Evolutionary conservation across 1,140 invertebrate genomes (phyloP).

Genomic region (Danaus plexippus): DNA sequence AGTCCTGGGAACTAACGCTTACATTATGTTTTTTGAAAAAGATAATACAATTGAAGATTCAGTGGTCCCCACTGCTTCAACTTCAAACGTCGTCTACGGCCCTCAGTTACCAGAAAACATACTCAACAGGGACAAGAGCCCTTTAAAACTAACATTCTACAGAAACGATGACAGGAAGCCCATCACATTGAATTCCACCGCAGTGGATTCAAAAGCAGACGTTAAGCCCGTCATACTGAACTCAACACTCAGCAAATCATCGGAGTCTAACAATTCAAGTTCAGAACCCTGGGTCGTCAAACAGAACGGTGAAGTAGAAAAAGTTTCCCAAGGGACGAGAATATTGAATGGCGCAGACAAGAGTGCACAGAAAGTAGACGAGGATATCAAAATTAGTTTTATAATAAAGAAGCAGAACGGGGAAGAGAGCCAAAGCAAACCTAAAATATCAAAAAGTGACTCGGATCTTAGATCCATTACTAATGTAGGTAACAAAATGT

Average conservation of each 20-base stretch:
- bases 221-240: conserved; percentile 60
- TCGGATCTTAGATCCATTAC: conserved; percentile 32
- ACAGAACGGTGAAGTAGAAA: conserved; percentile 63
- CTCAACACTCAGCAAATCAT: conserved; percentile 51
- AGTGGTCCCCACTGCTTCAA: conserved; percentile 41
- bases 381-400: conserved; percentile 55
- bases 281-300: conserved; percentile 64
- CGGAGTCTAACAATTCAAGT: conserved; percentile 38
- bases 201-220: conserved; percentile 42
- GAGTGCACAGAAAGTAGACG: conserved; percentile 33
- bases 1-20: conserved; percentile 87
- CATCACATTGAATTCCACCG: conserved; percentile 34
- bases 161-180: conserved; percentile 58
- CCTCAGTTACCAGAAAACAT: conserved; percentile 57
- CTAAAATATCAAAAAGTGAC: conserved; percentile 45
- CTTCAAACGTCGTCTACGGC: conserved; percentile 54
- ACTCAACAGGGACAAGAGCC: conserved; percentile 56
- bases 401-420: conserved; percentile 42
- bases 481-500: conserved; percentile 27
- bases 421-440: conserved; percentile 38
- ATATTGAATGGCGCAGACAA: conserved; percentile 51
- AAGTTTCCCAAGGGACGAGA: conserved; percentile 45
- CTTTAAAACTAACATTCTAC: conserved; percentile 53
- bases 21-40: conserved; percentile 92
- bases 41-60: conserved; percentile 63